phyloP scores from a whole-genome alignment of 2,888 invertebrate species.

The Drepana falcataria region DNA sequence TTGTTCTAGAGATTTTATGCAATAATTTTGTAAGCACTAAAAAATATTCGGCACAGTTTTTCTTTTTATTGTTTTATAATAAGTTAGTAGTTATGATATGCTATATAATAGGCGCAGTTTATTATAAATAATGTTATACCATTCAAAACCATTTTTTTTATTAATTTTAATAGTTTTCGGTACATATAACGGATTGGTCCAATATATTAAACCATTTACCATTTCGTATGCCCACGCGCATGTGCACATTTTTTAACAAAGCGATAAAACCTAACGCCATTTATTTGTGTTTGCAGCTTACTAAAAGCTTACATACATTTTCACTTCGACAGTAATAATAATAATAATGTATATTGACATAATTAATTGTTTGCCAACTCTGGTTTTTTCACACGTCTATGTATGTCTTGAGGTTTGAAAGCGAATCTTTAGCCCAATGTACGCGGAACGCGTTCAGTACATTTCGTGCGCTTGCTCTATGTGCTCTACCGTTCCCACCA shows the following conservation, averaged over 20 bases:
- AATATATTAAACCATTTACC: background rate
- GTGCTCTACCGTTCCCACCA: conserved; percentile 56
- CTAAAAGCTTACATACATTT: too few species aligned
- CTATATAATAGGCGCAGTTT: too few species aligned
- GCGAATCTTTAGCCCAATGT: conserved; percentile 69
- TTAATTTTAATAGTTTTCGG: too few species aligned
- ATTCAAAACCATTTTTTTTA: too few species aligned
- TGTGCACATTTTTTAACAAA: background rate
- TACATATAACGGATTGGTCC: background rate
- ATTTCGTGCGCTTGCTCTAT: conserved; percentile 63
- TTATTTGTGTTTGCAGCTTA: too few species aligned
- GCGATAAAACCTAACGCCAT: too few species aligned
- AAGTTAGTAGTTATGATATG: too few species aligned
- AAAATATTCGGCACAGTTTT: too few species aligned
- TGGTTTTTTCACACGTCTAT: conserved; percentile 35
- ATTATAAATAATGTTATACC: too few species aligned
- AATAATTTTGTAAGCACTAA: too few species aligned
- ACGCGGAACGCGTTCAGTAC: conserved; percentile 59
- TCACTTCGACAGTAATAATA: background rate
- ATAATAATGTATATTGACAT: background rate
- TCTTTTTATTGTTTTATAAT: too few species aligned
- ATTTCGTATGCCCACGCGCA: background rate
- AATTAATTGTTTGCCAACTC: background rate
- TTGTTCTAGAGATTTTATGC: too few species aligned
- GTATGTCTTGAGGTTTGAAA: conserved; percentile 56